Conservation (phyloP, 2,888 invertebrate species). For the Syritta pipiens region DNA sequence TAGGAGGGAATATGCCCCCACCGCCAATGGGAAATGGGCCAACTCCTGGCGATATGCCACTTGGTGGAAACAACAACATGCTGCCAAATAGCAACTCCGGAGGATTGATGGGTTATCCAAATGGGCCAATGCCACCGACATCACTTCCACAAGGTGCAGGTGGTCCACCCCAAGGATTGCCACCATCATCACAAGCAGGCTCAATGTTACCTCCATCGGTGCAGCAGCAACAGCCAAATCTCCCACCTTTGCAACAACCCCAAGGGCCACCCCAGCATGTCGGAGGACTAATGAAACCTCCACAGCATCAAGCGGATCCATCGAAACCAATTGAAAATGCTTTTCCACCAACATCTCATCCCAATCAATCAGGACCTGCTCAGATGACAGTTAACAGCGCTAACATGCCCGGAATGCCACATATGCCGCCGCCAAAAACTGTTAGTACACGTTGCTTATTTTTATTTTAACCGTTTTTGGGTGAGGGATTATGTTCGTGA, state of each 20-base stretch:
- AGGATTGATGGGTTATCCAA: slow-evolving; percentile 48
- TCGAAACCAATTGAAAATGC: slow-evolving; percentile 46
- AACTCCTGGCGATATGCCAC: not conserved
- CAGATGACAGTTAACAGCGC: slow-evolving; percentile 77
- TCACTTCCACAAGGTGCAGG: slow-evolving; percentile 38
- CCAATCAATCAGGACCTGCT: slow-evolving; percentile 71
- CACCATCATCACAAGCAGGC: slow-evolving; percentile 19
- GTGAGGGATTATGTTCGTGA: no score
- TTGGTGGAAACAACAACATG: slow-evolving; percentile 50
- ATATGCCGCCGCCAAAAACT: slow-evolving; percentile 76
- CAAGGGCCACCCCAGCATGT: slow-evolving; percentile 30
- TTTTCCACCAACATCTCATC: slow-evolving; percentile 70
- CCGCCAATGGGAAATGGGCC: slow-evolving; percentile 57
- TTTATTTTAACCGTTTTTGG: no score
- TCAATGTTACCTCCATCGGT: slow-evolving; percentile 52
- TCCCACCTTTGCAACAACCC: slow-evolving; percentile 55
- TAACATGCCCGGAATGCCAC: slow-evolving; percentile 75
- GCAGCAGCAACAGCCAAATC: slow-evolving; percentile 70
- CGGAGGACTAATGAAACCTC: slow-evolving; percentile 73
- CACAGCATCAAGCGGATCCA: slow-evolving; percentile 51
- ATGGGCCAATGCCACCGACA: slow-evolving; percentile 64
- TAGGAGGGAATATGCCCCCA: slow-evolving; percentile 48
- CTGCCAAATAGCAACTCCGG: slow-evolving; percentile 49
- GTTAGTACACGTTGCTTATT: slow-evolving; percentile 34
- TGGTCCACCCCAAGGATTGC: slow-evolving; percentile 2